Conservation (phyloP, 1,140 invertebrate genomes). For the Hyles vespertilio region DNA sequence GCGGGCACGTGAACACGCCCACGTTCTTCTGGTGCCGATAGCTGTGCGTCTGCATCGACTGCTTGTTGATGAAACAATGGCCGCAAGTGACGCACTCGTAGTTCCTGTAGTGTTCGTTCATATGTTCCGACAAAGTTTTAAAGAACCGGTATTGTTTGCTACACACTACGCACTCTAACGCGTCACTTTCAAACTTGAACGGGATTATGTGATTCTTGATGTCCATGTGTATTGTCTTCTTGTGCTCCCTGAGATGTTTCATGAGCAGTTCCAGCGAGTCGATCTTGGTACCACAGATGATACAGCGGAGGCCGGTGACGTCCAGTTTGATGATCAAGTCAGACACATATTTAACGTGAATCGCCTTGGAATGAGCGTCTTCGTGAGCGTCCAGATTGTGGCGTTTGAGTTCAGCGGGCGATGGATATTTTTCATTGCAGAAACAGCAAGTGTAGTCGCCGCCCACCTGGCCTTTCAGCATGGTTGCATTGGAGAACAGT, state of each 20-base stretch:
- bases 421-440: constrained; percentile 16
- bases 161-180: constrained; percentile 28
- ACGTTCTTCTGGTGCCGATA: constrained; percentile 45
- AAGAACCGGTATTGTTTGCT: constrained; percentile 26
- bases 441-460: constrained; percentile 23
- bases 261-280: constrained; percentile 20
- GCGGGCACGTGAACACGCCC: constrained; percentile 16
- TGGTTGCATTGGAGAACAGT: constrained; percentile 23
- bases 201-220: constrained; percentile 36
- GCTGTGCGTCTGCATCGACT: constrained; percentile 31
- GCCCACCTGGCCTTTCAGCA: constrained; percentile 13
- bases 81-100: constrained; percentile 46
- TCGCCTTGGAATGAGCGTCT: constrained; percentile 3
- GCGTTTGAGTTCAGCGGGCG: constrained; percentile 20
- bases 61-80: constrained; percentile 40
- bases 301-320: constrained; percentile 31
- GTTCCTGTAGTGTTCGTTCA: constrained; percentile 53
- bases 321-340: constrained; percentile 27
- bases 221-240: constrained; percentile 24
- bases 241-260: constrained; percentile 24
- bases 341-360: constrained; percentile 14
- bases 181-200: constrained; percentile 32
- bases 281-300: constrained; percentile 22
- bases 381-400: constrained; percentile 24
- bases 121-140: constrained; percentile 39